phyloP scores from a whole-genome alignment of 2,113 vertebrate genomes.

The Irena cyanogastra region DNA sequence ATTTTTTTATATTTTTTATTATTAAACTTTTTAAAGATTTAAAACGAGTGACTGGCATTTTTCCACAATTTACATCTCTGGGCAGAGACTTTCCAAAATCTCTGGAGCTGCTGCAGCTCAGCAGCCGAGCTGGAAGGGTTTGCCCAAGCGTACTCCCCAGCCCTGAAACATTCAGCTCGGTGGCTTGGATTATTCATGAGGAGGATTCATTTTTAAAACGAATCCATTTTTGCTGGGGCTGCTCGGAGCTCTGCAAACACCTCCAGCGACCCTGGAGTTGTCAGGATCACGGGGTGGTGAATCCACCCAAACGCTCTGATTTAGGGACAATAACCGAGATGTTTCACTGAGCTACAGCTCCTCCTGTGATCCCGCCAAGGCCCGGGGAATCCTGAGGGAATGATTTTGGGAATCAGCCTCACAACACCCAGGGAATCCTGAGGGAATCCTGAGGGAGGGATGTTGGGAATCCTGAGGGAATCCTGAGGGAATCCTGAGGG shows the following conservation, averaged over 20 bases:
- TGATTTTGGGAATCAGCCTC: too few species aligned
- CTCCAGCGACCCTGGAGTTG: background rate
- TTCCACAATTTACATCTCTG: background rate
- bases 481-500: background rate
- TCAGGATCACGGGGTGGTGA: accelerated
- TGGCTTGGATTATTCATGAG: background rate
- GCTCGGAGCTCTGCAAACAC: background rate
- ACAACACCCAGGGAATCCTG: too few species aligned
- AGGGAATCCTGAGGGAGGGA: background rate
- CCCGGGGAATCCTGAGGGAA: background rate
- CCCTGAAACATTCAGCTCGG: background rate
- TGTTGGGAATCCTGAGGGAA: background rate
- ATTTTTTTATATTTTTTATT: too few species aligned
- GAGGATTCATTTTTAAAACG: background rate
- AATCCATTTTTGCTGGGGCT: background rate
- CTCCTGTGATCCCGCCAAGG: background rate
- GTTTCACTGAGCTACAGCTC: background rate
- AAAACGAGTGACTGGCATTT: too few species aligned
- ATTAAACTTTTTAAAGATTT: too few species aligned
- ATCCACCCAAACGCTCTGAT: accelerated
- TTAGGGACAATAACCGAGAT: accelerated
- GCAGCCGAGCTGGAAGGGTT: background rate
- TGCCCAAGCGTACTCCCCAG: background rate
- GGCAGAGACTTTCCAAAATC: background rate
- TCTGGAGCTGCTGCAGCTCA: background rate